Conservation (phyloP, 2,888 invertebrate genomes). For the Lithophane leautieri region DNA sequence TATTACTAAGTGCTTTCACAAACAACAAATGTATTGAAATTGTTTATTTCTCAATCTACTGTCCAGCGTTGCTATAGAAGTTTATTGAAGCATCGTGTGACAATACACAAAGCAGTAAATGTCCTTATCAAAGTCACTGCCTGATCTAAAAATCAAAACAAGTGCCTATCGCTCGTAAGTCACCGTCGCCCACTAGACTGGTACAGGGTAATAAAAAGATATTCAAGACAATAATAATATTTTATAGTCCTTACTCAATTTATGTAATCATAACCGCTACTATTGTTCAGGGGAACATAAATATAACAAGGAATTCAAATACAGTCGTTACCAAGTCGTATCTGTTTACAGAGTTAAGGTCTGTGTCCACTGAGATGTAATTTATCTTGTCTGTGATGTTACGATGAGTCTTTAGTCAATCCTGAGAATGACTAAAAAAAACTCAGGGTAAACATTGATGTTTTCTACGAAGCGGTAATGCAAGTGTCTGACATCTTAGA, state of each 20-base stretch:
- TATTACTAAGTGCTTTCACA: too few species aligned
- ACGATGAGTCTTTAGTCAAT: background rate
- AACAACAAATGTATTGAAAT: too few species aligned
- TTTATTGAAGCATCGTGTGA: conserved; percentile 11
- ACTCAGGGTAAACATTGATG: background rate
- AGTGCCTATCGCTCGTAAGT: conserved; percentile 23
- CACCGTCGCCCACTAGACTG: conserved; percentile 28
- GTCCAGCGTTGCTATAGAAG: background rate
- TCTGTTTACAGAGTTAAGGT: conserved; percentile 53
- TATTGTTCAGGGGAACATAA: conserved; percentile 55
- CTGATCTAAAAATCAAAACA: conserved; percentile 25
- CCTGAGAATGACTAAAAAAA: background rate
- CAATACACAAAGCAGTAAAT: conserved; percentile 20
- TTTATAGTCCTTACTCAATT: conserved; percentile 52
- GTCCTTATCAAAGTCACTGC: conserved; percentile 19
- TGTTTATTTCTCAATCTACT: background rate
- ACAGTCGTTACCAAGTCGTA: conserved; percentile 61
- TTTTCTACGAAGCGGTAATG: background rate
- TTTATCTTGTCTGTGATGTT: background rate
- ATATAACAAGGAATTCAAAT: conserved; percentile 59
- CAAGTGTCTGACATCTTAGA: background rate
- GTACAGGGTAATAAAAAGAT: conserved; percentile 38
- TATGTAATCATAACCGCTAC: conserved; percentile 59
- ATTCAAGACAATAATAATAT: conserved; percentile 54
- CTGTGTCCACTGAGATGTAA: conserved; percentile 22